These are phyloP conservation scores for Casuarius casuarius DNA, from an alignment of 2,113 vertebrate species.

Conservation along the genomic window DNA sequence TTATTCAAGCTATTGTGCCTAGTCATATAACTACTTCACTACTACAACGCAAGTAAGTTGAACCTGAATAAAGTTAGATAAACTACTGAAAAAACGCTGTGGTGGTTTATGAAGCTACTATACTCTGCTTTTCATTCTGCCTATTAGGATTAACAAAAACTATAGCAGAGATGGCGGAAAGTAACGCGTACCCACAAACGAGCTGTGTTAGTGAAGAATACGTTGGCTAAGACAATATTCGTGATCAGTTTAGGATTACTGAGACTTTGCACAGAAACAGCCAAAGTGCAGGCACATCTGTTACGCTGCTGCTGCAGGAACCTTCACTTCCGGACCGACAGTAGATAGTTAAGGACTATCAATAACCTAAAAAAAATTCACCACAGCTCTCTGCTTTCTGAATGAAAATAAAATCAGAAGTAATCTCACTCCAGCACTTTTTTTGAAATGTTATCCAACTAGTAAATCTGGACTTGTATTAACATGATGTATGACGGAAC, in stretches of 20 bases:
- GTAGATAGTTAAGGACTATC: background rate
- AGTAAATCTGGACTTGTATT: background rate
- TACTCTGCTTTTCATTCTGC: background rate
- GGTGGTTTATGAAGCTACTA: background rate
- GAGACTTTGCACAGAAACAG: background rate
- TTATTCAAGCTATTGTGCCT: background rate
- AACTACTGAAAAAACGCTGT: background rate
- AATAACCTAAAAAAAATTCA: background rate
- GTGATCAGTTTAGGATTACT: background rate
- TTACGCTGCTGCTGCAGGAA: background rate
- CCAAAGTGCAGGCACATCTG: background rate
- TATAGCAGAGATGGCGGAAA: background rate
- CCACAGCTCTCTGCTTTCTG: background rate
- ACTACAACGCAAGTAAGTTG: background rate
- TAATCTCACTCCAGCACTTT: background rate
- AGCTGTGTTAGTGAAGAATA: background rate
- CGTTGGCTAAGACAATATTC: background rate
- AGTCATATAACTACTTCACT: background rate
- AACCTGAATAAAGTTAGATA: background rate
- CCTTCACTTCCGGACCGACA: background rate
- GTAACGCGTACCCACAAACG: background rate
- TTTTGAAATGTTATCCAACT: background rate
- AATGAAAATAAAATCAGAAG: background rate
- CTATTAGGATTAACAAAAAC: background rate
- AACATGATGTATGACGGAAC: background rate